phyloP scores from a whole-genome alignment of 2,797 vertebrate species.

The Phrynocephalus forsythii region DNA sequence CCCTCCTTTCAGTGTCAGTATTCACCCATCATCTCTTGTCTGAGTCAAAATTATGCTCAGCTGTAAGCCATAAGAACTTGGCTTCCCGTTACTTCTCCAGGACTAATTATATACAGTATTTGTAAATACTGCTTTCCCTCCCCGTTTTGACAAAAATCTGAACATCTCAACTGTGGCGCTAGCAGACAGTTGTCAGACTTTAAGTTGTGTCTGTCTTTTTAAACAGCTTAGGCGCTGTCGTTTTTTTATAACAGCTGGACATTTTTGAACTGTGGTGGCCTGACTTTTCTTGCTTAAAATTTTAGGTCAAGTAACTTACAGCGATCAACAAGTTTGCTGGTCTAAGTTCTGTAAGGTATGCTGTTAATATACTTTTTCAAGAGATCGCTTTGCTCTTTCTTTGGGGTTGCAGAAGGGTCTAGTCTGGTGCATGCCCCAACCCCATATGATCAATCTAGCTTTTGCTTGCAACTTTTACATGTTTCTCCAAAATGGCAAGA shows the following conservation, averaged over 20 bases:
- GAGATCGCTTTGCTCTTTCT: not conserved
- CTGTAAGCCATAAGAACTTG: not conserved
- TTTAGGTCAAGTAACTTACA: constrained; percentile 86
- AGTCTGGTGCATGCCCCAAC: no score
- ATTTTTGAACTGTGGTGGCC: constrained; percentile 8
- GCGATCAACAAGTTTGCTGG: constrained; percentile 92
- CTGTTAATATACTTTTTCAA: constrained; percentile 22
- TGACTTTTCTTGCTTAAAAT: not conserved
- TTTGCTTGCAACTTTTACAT: no score
- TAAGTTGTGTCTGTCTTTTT: not conserved
- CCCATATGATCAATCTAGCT: no score
- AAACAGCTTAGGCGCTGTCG: not conserved
- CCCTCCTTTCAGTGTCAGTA: not conserved
- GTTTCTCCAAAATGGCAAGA: no score
- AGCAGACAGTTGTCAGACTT: not conserved
- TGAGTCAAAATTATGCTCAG: not conserved
- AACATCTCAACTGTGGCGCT: not conserved
- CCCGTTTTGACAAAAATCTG: not conserved
- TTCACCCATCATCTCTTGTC: not conserved
- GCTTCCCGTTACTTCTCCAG: not conserved
- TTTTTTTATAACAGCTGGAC: not conserved
- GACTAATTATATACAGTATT: no score
- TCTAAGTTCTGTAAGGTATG: constrained; percentile 94
- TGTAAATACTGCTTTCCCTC: not conserved
- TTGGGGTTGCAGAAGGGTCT: no score